Evolutionary conservation across 1,140 invertebrate genomes (phyloP).

Genomic region (Drosophila tani): DNA sequence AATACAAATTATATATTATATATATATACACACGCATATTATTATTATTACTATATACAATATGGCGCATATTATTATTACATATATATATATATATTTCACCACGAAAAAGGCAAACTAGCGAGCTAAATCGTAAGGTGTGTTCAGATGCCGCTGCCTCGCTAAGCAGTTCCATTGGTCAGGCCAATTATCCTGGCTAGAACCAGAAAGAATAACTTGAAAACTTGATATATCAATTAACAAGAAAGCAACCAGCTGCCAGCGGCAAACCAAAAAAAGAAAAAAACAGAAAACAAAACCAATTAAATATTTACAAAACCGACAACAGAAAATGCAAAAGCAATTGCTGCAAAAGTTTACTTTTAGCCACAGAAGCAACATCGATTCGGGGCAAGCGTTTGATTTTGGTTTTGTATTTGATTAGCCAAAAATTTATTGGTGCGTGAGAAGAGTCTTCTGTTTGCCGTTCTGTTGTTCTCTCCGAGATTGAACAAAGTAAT

Average conservation of each 20-base stretch:
- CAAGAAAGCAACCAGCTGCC: constrained; percentile 68
- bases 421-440: constrained; percentile 57
- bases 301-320: constrained; percentile 53
- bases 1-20: constrained; percentile 68
- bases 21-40: constrained; percentile 63
- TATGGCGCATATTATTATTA: constrained; percentile 79
- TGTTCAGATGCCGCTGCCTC: constrained; percentile 56
- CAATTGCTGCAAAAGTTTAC: constrained; percentile 29
- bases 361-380: constrained; percentile 22
- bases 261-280: constrained; percentile 56
- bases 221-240: constrained; percentile 70
- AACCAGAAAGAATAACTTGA: constrained; percentile 19
- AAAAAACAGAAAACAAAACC: constrained; percentile 4
- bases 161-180: constrained; percentile 57
- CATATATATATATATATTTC: constrained; percentile 54
- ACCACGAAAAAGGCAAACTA: constrained; percentile 51
- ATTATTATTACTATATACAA: constrained; percentile 74
- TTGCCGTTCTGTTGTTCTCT: constrained; percentile 68
- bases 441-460: constrained; percentile 59
- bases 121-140: constrained; percentile 55
- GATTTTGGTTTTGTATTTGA: constrained; percentile 31
- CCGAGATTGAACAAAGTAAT: constrained; percentile 52
- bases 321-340: constrained; percentile 16
- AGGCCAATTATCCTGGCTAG: constrained; percentile 29
- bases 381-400: constrained; percentile 22